phyloP scores from a whole-genome alignment of 1,140 invertebrate genomes.

The Nylanderia fulva region DNA sequence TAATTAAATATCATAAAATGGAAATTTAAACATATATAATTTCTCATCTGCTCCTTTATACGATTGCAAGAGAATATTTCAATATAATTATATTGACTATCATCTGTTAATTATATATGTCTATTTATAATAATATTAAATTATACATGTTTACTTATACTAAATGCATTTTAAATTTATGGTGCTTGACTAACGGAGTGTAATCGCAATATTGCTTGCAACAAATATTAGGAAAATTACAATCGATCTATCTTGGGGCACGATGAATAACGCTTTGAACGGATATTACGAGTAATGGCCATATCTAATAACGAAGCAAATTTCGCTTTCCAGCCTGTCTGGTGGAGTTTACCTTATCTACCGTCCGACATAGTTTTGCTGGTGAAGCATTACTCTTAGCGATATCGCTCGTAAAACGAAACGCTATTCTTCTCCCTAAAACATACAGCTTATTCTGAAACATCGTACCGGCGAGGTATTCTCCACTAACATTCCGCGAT shows the following conservation, averaged over 20 bases:
- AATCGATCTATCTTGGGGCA: slow-evolving; percentile 23
- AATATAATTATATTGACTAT: background rate
- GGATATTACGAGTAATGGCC: slow-evolving; percentile 51
- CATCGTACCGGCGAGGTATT: slow-evolving; percentile 40
- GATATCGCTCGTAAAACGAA: slow-evolving; percentile 57
- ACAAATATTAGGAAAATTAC: slow-evolving; percentile 38
- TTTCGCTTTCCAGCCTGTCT: slow-evolving; percentile 54
- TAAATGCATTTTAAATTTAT: slow-evolving; percentile 9
- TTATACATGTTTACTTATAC: background rate
- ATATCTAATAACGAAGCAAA: slow-evolving; percentile 58
- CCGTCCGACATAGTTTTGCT: slow-evolving; percentile 13
- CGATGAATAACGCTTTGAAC: slow-evolving; percentile 44
- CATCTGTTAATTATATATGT: too few relatives aligned
- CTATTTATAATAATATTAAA: too few relatives aligned
- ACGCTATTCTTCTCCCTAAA: slow-evolving; percentile 49
- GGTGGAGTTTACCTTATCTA: slow-evolving; percentile 64
- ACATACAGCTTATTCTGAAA: slow-evolving; percentile 49
- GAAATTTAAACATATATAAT: too few relatives aligned
- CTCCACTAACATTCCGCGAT: slow-evolving; percentile 60
- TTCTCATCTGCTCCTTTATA: background rate
- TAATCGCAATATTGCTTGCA: slow-evolving; percentile 35
- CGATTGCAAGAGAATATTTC: background rate
- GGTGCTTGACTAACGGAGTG: background rate
- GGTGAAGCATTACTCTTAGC: slow-evolving; percentile 42
- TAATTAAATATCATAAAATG: too few relatives aligned